Evolutionary conservation across 2,888 invertebrate genomes (phyloP).

Genomic region (Hypomecis atomaria): DNA sequence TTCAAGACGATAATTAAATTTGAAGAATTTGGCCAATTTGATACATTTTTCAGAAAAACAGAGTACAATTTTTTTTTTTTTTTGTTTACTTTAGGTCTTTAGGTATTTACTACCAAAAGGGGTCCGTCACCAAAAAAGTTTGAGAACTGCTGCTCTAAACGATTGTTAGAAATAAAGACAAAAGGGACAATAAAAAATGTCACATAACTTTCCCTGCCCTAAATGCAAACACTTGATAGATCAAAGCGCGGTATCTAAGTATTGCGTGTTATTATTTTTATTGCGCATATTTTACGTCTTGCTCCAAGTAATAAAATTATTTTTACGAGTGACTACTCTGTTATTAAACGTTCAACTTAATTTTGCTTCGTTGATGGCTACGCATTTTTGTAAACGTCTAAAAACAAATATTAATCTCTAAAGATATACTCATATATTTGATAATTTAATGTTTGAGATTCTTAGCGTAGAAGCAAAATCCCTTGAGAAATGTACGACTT

Average conservation of each 20-base stretch:
- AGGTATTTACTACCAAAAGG: too few relatives aligned
- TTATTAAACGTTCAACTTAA: slow-evolving; percentile 26
- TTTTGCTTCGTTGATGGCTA: slow-evolving; percentile 12
- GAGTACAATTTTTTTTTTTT: too few relatives aligned
- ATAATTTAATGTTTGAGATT: too few relatives aligned
- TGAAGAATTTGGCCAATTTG: too few relatives aligned
- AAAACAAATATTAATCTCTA: too few relatives aligned
- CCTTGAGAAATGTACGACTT: too few relatives aligned
- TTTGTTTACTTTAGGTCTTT: too few relatives aligned
- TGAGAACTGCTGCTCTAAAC: slow-evolving; percentile 10
- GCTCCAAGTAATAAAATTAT: slow-evolving; percentile 40
- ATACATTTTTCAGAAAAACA: too few relatives aligned
- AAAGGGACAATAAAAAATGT: slow-evolving; percentile 39
- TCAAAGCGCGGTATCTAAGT: slow-evolving; percentile 42
- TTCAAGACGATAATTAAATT: too few relatives aligned
- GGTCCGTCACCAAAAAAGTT: background rate
- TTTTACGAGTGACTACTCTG: slow-evolving; percentile 20
- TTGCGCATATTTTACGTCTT: slow-evolving; percentile 45
- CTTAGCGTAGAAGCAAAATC: too few relatives aligned
- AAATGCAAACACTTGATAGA: slow-evolving; percentile 41
- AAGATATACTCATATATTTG: too few relatives aligned
- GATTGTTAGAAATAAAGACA: slow-evolving; percentile 30
- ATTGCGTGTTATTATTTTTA: slow-evolving; percentile 53
- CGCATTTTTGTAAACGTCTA: background rate
- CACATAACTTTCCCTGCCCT: slow-evolving; percentile 39